A percentile compares a stretch with the other conserved stretches of the same genome.
These are phyloP conservation scores for Ceyx cyanopectus DNA, from an alignment of 2,113 vertebrate species.

Conservation along the genomic window DNA sequence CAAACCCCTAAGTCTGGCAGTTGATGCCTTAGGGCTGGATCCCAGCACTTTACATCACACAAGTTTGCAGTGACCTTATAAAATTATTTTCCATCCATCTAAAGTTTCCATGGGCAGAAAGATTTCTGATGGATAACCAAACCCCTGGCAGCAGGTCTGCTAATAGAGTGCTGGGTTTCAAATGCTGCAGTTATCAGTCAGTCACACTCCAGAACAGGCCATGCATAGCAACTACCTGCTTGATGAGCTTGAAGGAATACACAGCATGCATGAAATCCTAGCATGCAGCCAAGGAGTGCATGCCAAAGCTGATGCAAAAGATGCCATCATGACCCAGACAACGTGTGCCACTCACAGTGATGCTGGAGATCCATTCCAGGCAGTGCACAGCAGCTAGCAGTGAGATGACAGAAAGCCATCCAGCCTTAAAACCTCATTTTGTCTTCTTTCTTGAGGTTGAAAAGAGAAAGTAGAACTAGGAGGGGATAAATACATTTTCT, in stretches of 20 bases:
- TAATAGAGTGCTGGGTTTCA: constrained; percentile 26
- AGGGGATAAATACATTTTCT: not conserved
- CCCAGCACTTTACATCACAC: not conserved
- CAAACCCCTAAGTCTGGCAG: not conserved
- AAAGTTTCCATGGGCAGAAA: constrained; percentile 35
- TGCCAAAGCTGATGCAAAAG: constrained; percentile 2
- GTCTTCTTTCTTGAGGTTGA: not conserved
- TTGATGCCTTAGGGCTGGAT: not conserved
- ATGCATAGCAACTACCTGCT: constrained; percentile 69
- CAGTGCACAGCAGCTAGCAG: not conserved
- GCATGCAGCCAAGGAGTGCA: not conserved
- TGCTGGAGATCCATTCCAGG: not conserved
- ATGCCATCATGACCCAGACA: not conserved
- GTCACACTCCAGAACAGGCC: constrained; percentile 21
- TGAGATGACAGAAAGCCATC: not conserved
- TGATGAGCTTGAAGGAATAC: constrained; percentile 68
- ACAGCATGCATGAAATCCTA: constrained; percentile 28
- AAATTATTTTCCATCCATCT: constrained; percentile 12
- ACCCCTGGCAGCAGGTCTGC: constrained; percentile 37
- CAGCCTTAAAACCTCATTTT: not conserved
- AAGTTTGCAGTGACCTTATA: not conserved
- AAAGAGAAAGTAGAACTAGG: not conserved
- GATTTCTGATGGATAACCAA: constrained; percentile 32
- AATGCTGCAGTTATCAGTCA: constrained; percentile 64
- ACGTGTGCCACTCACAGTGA: not conserved